phyloP scores from a whole-genome alignment of 1,140 invertebrate species.

The Babylonia areolata region DNA sequence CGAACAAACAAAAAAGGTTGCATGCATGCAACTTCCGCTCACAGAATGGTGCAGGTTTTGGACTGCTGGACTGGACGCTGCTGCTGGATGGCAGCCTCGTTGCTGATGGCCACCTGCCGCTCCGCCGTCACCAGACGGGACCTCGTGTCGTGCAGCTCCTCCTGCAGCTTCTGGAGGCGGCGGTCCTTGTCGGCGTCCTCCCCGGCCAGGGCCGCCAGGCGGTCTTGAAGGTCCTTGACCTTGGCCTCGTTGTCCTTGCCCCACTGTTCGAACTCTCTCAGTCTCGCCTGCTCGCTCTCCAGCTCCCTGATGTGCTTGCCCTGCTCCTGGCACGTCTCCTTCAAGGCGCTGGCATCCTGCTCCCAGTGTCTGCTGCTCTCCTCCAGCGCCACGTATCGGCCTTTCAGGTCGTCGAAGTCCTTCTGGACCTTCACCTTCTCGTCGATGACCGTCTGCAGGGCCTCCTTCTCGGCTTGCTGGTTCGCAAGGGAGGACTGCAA shows the following conservation, averaged over 20 bases:
- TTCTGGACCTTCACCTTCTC: slow-evolving; percentile 40
- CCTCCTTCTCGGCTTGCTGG: slow-evolving; percentile 40
- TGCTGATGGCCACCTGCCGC: not conserved
- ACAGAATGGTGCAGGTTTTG: slow-evolving; percentile 47
- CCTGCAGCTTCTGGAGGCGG: slow-evolving; percentile 36
- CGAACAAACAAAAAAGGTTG: not conserved
- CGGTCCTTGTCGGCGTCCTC: slow-evolving; percentile 44
- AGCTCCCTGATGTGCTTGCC: slow-evolving; percentile 30
- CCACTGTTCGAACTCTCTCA: slow-evolving; percentile 33
- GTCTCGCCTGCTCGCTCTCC: slow-evolving; percentile 20
- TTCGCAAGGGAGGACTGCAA: slow-evolving; percentile 23
- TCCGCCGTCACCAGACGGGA: slow-evolving; percentile 16
- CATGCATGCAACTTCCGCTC: not conserved
- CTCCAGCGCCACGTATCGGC: slow-evolving; percentile 1
- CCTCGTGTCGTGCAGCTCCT: slow-evolving; percentile 37
- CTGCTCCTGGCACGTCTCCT: slow-evolving; percentile 16
- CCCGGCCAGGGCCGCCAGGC: slow-evolving; percentile 35
- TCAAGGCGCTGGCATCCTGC: slow-evolving; percentile 16
- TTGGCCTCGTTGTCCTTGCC: slow-evolving; percentile 39
- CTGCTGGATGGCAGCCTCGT: not conserved
- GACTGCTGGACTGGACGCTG: slow-evolving; percentile 21
- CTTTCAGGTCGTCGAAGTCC: slow-evolving; percentile 28
- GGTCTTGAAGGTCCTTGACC: slow-evolving; percentile 41
- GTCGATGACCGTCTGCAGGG: slow-evolving; percentile 35
- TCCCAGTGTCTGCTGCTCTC: slow-evolving; percentile 19